Evolutionary conservation across 2,797 vertebrate genomes (phyloP).

Genomic region (Cirrhinus molitorella): DNA sequence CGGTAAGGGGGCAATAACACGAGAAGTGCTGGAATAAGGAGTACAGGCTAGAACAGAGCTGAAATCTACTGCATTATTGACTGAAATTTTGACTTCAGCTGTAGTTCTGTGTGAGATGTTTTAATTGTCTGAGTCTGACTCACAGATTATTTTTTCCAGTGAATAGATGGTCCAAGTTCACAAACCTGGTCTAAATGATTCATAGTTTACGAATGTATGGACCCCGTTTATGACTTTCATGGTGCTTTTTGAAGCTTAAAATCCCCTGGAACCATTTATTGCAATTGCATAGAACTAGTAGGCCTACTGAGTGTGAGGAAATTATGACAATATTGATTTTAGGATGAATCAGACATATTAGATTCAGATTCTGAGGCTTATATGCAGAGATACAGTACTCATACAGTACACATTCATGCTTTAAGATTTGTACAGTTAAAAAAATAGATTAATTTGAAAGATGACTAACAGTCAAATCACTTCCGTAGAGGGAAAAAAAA

Average conservation of each 20-base stretch:
- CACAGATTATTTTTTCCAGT: neutral
- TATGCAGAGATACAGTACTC: constrained; percentile 12
- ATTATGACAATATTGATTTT: neutral
- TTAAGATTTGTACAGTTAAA: constrained; percentile 6
- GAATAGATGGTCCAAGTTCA: neutral
- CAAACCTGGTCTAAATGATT: neutral
- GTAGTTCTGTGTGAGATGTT: neutral
- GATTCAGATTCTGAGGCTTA: neutral
- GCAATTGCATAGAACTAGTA: neutral
- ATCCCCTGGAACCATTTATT: neutral
- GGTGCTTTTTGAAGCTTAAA: neutral
- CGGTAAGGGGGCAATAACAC: neutral
- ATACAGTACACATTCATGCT: constrained; percentile 24
- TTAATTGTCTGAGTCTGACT: no score
- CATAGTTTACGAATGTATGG: neutral
- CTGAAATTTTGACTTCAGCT: neutral
- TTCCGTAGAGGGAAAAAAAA: constrained; percentile 24
- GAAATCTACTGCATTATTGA: neutral
- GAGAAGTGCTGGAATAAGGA: neutral
- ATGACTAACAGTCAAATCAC: constrained; percentile 48
- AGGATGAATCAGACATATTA: neutral
- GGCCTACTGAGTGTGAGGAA: neutral
- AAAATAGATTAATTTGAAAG: neutral
- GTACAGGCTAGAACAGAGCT: neutral
- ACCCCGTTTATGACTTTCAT: neutral